Evolutionary conservation across 2,888 invertebrate genomes (phyloP).

Genomic region (Pyrrhia umbra): DNA sequence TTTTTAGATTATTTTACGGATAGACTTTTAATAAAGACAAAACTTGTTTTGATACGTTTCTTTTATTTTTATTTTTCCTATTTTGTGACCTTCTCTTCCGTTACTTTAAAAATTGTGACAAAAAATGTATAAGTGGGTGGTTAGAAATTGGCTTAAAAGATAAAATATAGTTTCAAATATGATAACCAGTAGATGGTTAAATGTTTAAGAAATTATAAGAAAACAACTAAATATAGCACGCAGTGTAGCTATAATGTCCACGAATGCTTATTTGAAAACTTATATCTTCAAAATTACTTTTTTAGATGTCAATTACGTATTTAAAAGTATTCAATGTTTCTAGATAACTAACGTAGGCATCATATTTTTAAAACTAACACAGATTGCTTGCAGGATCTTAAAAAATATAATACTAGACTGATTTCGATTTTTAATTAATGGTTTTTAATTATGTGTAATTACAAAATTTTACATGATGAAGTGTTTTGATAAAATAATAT

Average conservation of each 20-base stretch:
- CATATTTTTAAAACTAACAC: background rate
- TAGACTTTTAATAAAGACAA: conserved; percentile 88
- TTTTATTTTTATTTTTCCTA: conserved; percentile 72
- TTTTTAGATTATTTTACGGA: conserved; percentile 86
- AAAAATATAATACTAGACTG: conserved; percentile 48
- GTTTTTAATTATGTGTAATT: conserved; percentile 13
- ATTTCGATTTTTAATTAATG: conserved; percentile 35
- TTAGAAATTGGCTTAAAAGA: conserved; percentile 4
- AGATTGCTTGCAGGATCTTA: conserved; percentile 42
- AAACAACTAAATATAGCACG: conserved; percentile 14
- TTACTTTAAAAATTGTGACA: conserved; percentile 11
- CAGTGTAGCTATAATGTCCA: conserved; percentile 17
- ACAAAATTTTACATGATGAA: background rate
- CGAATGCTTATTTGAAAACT: conserved; percentile 16
- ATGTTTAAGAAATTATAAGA: conserved; percentile 8
- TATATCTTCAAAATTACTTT: conserved; percentile 22
- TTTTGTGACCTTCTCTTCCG: conserved; percentile 54
- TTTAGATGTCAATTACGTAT: conserved; percentile 52
- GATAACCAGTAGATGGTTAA: background rate
- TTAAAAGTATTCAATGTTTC: conserved; percentile 26
- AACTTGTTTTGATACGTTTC: conserved; percentile 78
- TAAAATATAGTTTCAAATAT: conserved; percentile 15
- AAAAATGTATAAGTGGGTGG: background rate
- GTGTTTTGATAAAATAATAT: conserved; percentile 3
- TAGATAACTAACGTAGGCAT: background rate